Percentiles rank a stretch among this genome's conserved stretches.
Conservation (phyloP, 2,888 invertebrate species). For the Hipparchia sbordonii region DNA sequence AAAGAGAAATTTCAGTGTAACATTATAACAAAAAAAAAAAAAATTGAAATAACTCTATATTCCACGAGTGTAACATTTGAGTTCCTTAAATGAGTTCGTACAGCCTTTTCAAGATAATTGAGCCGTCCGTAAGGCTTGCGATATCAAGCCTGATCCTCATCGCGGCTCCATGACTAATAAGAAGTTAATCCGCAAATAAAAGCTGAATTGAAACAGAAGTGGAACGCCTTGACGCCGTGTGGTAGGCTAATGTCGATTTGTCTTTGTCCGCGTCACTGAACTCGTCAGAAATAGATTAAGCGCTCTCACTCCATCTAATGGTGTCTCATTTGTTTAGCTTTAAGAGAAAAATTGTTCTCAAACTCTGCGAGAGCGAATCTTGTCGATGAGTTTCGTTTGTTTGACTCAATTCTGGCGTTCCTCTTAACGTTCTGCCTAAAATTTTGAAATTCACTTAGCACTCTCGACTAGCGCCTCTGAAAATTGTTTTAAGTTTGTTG, state of each 20-base stretch:
- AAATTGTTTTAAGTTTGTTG: slow-evolving; percentile 64
- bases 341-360: slow-evolving; percentile 81
- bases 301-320: slow-evolving; percentile 83
- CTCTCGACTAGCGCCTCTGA: slow-evolving; percentile 62
- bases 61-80: slow-evolving; percentile 40
- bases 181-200: slow-evolving; percentile 83
- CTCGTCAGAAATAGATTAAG: slow-evolving; percentile 84
- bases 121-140: slow-evolving; percentile 81
- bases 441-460: slow-evolving; percentile 71
- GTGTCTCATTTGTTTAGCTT: slow-evolving; percentile 82
- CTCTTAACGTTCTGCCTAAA: slow-evolving; percentile 50
- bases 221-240: slow-evolving; percentile 79
- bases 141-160: slow-evolving; percentile 68
- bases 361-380: slow-evolving; percentile 76
- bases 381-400: slow-evolving; percentile 77
- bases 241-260: slow-evolving; percentile 82
- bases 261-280: slow-evolving; percentile 83
- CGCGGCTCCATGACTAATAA: slow-evolving; percentile 80
- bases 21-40: not conserved
- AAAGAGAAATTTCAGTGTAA: too few relatives aligned
- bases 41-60: not conserved
- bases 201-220: slow-evolving; percentile 83
- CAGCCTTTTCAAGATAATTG: slow-evolving; percentile 77
- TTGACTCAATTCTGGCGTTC: slow-evolving; percentile 66
- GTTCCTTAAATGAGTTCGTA: slow-evolving; percentile 56